Conservation (phyloP, 2,797 vertebrate species). For the Pangasius larnaudii region DNA sequence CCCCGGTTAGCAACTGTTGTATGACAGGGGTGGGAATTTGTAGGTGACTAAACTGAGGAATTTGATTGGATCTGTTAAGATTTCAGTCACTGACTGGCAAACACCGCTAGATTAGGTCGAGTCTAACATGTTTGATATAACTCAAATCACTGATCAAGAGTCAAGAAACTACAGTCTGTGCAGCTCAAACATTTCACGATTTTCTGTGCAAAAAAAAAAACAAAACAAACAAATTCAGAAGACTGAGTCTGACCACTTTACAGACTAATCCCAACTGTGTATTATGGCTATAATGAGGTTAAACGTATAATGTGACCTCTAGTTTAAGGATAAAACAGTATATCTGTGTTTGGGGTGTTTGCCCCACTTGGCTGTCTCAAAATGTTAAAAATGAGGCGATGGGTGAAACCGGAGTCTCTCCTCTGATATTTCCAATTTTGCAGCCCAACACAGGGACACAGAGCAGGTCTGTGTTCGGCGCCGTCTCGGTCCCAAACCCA, state of each 20-base stretch:
- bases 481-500: background rate
- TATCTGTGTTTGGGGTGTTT: background rate
- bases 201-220: background rate
- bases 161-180: background rate
- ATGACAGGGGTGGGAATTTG: background rate
- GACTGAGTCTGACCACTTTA: background rate
- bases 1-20: too few relatives aligned
- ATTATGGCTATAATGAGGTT: background rate
- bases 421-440: background rate
- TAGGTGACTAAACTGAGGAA: background rate
- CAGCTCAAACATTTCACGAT: background rate
- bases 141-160: background rate
- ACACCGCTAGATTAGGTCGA: background rate
- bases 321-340: background rate
- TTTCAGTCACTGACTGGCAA: background rate
- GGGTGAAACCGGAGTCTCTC: constrained; percentile 1
- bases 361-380: background rate
- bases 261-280: background rate
- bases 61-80: background rate
- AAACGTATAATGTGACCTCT: background rate
- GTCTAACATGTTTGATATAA: background rate
- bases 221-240: too few relatives aligned
- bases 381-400: background rate
- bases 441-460: constrained; percentile 27
- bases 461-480: constrained; percentile 33